Base-by-base conservation (phyloP, 2,797 vertebrate genomes). In the Danio kyathit region DNA sequence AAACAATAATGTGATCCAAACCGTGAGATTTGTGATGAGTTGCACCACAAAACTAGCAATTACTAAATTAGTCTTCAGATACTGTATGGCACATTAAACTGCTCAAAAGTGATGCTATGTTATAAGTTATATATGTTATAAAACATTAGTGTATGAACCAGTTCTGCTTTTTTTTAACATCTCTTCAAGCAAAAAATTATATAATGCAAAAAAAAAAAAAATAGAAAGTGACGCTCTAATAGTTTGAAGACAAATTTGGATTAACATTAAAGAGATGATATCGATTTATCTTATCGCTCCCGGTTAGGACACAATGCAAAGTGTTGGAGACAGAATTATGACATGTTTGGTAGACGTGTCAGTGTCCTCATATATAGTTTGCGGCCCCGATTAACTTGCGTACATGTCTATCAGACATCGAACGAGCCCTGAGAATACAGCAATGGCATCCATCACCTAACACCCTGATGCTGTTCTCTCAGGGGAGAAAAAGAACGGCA, bases 391-490 rank as follows among this genome's bases (percentile, higher is more conserved):
- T 79, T 72, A 44, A 17, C 14, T 61, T 56, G 41, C 38, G 67
- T 65, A 38, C 16, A 16, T 73, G 79, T 56, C 60, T 70, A 60
- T 70, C n/a, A 65, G 41, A 80, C n/a, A 63, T 16, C 0, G 0
- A n/a, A 61, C 63, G 56, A 49, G 43, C 59, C 29, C 67, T 38
- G 51, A 57, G 69, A 80, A 57, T 4, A 0, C 60, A n/a, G 41
- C 13, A 19, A 12, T 79, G 59, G 52, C 75, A 83, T 71, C 59
- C 75, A 70, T 71, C 73, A 78, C 19, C 21, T 29, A 19, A 72
- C 78, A 83, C 83, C 14, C 12, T 41, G 52, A 43, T 17, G 19
- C 38, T 12, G 17, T 76, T 67, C 64, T 83, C 67, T 52, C 38
- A 38, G 63, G 81, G n/a, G 6, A 16, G 38, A 46, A 21, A 66